Conservation (phyloP, 2,888 invertebrate species). For the Halocaridina rubra region DNA sequence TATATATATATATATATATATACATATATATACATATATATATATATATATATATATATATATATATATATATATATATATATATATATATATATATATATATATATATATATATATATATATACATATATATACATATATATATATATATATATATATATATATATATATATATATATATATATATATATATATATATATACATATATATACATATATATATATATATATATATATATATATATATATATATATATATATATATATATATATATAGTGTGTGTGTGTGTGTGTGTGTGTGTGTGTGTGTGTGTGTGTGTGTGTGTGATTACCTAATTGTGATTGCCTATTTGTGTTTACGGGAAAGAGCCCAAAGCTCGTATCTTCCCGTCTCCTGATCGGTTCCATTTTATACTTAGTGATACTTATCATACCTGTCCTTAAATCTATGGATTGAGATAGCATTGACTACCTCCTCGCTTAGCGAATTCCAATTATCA, state of each 20-base stretch:
- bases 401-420: too few species aligned
- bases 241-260: conserved; percentile 11
- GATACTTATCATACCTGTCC: too few species aligned
- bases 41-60: not conserved
- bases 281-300: too few species aligned
- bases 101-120: not conserved
- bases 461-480: too few species aligned
- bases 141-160: not conserved
- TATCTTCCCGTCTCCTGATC: too few species aligned
- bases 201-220: not conserved
- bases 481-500: too few species aligned
- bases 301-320: too few species aligned
- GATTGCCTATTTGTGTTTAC: too few species aligned
- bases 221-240: not conserved
- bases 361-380: too few species aligned
- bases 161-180: not conserved
- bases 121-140: not conserved
- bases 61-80: too few species aligned
- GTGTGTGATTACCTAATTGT: too few species aligned
- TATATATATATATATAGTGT: conserved; percentile 6
- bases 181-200: not conserved
- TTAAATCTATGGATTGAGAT: too few species aligned
- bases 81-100: not conserved
- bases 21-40: not conserved
- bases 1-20: not conserved